Conservation (phyloP, 1,140 invertebrate genomes). For the Megalonaias nervosa region DNA sequence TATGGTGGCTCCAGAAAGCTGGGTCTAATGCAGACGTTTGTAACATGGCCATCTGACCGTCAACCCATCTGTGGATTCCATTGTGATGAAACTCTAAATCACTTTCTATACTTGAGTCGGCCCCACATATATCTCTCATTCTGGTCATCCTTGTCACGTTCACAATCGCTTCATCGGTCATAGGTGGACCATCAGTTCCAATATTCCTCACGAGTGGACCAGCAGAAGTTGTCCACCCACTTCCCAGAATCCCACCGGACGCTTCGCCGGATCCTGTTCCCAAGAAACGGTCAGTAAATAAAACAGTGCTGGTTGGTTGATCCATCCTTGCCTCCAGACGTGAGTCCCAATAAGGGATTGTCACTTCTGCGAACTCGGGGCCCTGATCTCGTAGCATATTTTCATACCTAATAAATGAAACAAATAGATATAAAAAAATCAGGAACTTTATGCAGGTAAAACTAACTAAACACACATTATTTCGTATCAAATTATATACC, state of each 20-base stretch:
- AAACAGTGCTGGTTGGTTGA: constrained; percentile 60
- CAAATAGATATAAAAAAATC: too few species aligned
- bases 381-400: constrained; percentile 55
- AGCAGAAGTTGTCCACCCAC: constrained; percentile 59
- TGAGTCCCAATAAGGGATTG: constrained; percentile 72
- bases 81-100: constrained; percentile 62
- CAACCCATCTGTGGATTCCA: constrained; percentile 56
- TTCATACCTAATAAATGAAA: constrained; percentile 51
- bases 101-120: constrained; percentile 36
- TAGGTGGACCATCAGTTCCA: constrained; percentile 32
- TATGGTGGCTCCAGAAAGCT: constrained; percentile 70
- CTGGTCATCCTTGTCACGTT: constrained; percentile 34
- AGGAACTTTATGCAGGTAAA: too few species aligned
- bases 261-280: constrained; percentile 68
- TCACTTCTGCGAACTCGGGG: constrained; percentile 45
- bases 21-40: constrained; percentile 68
- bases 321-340: constrained; percentile 64
- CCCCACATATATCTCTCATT: constrained; percentile 33
- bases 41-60: constrained; percentile 59
- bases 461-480: too few species aligned
- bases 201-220: constrained; percentile 46
- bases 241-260: constrained; percentile 51
- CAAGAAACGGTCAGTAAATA: constrained; percentile 66
- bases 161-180: constrained; percentile 31
- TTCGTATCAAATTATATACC: too few species aligned